Base-by-base conservation (phyloP, 2,888 invertebrate genomes). In the Nipponacmea schrenckii region DNA sequence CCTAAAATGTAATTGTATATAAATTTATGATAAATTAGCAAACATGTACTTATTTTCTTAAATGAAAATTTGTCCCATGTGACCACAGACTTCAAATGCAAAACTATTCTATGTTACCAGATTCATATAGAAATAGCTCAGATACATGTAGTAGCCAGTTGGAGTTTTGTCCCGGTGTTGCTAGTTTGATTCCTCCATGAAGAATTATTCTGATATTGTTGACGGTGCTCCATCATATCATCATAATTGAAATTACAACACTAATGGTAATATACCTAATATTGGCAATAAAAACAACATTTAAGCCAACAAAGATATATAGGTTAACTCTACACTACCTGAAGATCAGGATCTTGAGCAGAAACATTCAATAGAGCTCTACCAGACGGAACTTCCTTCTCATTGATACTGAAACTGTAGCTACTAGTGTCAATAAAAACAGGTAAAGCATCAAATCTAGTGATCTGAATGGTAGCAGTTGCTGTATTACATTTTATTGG, bases 381-480 rank as follows among this genome's bases (percentile, higher is more conserved):
- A 31, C 72, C 1, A 20, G 68, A 71, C 3, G 75, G 69, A 15
- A 12, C 31, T 12, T 68, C 39, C 10, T 75, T 74, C 65, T 83
- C 83, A 7, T 62, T 64, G 10, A 83, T 73, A 8, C 50, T 71
- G 27, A 72, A 74, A 44, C 68, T 69, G 73, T 82, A 82, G 4
- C 3, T 39, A 12, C 81, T 81, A 26, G 75, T 71, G 26, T 76
- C 77, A 50, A 77, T 31, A 75, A 85, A 86, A 66, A 77, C 69
- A 14, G 86, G 86, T 7, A 81, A 73, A 77, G 78, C 79, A 72
- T 79, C 80, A 74, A 85, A 85, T 14, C 85, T 77, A 7, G 68
- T 73, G 17, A 85, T 77, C 8, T 66, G 70, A 12, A 86, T 76
- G 8, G 72, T 77, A n/a, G 80, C 84, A 15, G 80, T 78, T 50